Evolutionary conservation across 1,140 invertebrate species (phyloP), one percentile per base, ranked within the genome.

Genomic region (Drosophila lowei): DNA sequence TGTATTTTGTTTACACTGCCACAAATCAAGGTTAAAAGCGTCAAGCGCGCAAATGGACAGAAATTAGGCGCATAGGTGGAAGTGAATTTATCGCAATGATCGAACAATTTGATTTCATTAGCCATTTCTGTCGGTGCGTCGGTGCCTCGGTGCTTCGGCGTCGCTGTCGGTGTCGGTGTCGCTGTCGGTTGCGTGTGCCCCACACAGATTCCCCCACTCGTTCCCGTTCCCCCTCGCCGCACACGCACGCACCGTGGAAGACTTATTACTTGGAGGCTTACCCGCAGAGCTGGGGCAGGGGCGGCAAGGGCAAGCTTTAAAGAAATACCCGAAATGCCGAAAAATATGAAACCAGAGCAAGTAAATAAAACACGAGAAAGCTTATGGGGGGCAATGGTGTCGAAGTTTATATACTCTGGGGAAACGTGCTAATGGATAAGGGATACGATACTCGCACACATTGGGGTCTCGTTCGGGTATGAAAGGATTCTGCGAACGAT

Each of bases 1-100:
- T 67, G 43, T 72, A 75, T 42, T 78, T 86, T 86, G 83, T 86
- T 88, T 86, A 88, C 83, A 86, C 81, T 68, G 48, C 34, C 34
- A 65, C 72, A 86, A 86, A 81, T 86, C 81, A 86, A 86, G 81
- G 81, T 88, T 86, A 86, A 86, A 86, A 78, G 83, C 81, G 74
- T 76, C 67, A 86, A 80, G 60, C 54, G 83, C 77, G 77, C 73
- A 81, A 86, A 68, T 76, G 72, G 61, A 58, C 53, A 74, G 60
- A 73, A 73, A 73, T 64, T 63, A 64, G 60, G 61, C 34, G 34
- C 72, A 73, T 63, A 78, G 77, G 83, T 81, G 83, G 83, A 86
- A 72, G 77, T 66, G 79, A 85, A 81, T 85, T 79, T 76, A 85
- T 79, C 80, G 79, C 79, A 83, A 74, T 77, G 81, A 86, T 85